phyloP scores from a whole-genome alignment of 2,888 invertebrate species.

The Diaphora mendica region DNA sequence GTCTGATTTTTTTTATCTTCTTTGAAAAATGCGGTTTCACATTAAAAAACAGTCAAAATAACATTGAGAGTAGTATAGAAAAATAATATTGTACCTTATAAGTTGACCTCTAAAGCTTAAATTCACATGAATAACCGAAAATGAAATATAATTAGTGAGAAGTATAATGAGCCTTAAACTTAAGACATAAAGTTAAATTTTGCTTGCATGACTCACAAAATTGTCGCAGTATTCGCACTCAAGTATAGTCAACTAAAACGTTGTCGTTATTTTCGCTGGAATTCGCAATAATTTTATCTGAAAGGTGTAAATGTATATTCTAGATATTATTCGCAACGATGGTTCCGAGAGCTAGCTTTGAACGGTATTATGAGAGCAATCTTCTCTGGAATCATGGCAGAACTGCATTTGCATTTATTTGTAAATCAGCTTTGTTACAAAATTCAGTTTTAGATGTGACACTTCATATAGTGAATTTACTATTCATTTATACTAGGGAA shows the following conservation, averaged over 20 bases:
- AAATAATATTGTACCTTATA: conserved; percentile 12
- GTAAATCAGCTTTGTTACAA: conserved; percentile 7
- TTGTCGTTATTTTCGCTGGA: conserved; percentile 47
- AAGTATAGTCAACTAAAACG: conserved; percentile 26
- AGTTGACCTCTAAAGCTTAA: conserved; percentile 19
- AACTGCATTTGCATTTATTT: conserved; percentile 22
- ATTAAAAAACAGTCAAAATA: background rate
- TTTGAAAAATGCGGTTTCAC: background rate
- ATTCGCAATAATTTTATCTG: conserved; percentile 43
- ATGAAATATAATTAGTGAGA: background rate
- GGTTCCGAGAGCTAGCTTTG: conserved; percentile 26
- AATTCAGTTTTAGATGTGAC: background rate
- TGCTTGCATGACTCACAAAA: background rate
- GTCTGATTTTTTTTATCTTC: background rate
- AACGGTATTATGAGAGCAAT: conserved; percentile 19
- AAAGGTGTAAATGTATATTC: conserved; percentile 43
- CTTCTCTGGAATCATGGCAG: conserved; percentile 23
- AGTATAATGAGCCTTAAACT: conserved; percentile 1
- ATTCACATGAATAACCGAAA: conserved; percentile 3
- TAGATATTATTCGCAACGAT: conserved; percentile 47
- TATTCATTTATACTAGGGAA: background rate
- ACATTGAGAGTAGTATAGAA: background rate
- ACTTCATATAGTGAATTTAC: background rate
- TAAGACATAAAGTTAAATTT: conserved; percentile 25
- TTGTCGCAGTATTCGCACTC: background rate